phyloP scores from a whole-genome alignment of 2,797 vertebrate species.

The Benthosema pterotum region DNA sequence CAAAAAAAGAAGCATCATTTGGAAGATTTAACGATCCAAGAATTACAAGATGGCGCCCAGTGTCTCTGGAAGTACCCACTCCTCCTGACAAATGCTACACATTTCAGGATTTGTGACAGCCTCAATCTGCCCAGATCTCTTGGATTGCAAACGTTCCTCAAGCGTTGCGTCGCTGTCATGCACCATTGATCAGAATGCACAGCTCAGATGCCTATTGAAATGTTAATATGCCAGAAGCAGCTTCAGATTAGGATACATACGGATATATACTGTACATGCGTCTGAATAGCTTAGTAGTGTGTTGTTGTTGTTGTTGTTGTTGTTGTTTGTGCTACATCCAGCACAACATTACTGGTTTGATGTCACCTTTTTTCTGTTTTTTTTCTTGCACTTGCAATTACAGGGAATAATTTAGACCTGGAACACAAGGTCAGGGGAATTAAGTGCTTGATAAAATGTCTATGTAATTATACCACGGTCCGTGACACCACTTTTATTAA shows the following conservation, averaged over 20 bases:
- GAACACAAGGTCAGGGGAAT: too few relatives aligned
- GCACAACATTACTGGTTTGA: slow-evolving; percentile 6
- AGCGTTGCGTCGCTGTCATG: slow-evolving; percentile 21
- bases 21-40: slow-evolving; percentile 19
- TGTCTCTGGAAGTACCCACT: slow-evolving; percentile 10
- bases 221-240: slow-evolving; percentile 34
- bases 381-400: slow-evolving; percentile 14
- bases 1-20: slow-evolving; percentile 5
- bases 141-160: slow-evolving; percentile 30
- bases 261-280: neutral
- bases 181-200: slow-evolving; percentile 16
- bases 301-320: too few relatives aligned
- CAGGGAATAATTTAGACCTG: slow-evolving; percentile 6
- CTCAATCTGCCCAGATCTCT: slow-evolving; percentile 42
- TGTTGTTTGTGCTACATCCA: neutral
- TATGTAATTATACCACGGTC: too few relatives aligned
- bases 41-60: neutral
- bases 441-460: too few relatives aligned
- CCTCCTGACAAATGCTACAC: slow-evolving; percentile 27
- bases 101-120: slow-evolving; percentile 9
- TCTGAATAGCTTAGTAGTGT: neutral
- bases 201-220: slow-evolving; percentile 24
- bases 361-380: slow-evolving; percentile 10
- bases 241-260: slow-evolving; percentile 15
- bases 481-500: too few relatives aligned